Evolutionary conservation across 37 sponge, comb jelly and placozoan species (phyloP), one percentile per base, ranked within the genome.

Genomic region (Halichondria panicea): DNA sequence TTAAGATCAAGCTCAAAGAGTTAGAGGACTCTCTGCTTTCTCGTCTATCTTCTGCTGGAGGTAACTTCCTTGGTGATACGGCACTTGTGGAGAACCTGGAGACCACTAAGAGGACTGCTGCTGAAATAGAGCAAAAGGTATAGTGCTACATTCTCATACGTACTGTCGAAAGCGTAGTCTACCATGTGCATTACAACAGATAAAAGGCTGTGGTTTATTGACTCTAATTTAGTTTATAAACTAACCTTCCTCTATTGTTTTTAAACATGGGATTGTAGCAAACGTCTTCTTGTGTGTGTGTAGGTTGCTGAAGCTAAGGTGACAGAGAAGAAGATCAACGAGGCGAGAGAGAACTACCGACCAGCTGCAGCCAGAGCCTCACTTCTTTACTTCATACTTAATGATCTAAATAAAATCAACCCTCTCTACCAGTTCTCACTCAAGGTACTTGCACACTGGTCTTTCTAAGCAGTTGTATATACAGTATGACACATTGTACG

Each of bases 351-450:
- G 84, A 73, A 45, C 67, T 98, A 98, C 56, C 86, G 99, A 15
- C 99, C 95, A 41, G 96, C 91, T 18, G 95, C 99, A 43, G 86
- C 96, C 57, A 79, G 99, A n/a, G 93, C 96, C 45, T 89, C 99
- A 5, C 84, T 98, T 31, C 84, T 98, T 15, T 98, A 98, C 81
- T 98, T 98, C 89, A 98, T 98, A 21, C 91, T 98, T 37, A 98
- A 95, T 55, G 99, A 98, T 58, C 87, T 98, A 40, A 77, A 93
- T 82, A 98, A 95, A 78, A 98, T 98, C 60, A 95, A 98, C 63
- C 99, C 99, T 34, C 89, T 98, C 33, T 98, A 98, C 72, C 99
- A 98, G 81, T 98, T 98, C 81, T 98, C 99, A 63, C 86, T 98
- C 43, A 98, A 98, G 85, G 90, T 89, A 66, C 11, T 30, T 19